A percentile compares a stretch with the other conserved stretches of the same genome.
These are phyloP conservation scores for Eidolon dupreanum DNA, from an alignment of 2,797 vertebrate species.

Conservation along the genomic window DNA sequence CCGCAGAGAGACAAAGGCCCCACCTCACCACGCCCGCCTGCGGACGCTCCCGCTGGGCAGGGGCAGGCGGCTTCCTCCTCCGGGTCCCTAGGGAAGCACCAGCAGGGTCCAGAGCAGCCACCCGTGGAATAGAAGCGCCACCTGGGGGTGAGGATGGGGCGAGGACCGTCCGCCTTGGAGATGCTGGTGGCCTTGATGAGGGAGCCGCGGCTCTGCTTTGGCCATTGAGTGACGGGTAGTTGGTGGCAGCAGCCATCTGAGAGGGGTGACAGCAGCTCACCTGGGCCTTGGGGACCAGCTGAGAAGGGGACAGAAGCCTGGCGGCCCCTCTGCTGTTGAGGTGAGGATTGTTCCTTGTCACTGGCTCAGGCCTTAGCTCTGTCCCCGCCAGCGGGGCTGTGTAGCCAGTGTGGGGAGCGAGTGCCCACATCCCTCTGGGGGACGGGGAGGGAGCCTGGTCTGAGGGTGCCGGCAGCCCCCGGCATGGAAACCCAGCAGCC, in stretches of 20 bases:
- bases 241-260: accelerated
- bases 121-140: accelerated
- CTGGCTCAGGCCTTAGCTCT: neutral
- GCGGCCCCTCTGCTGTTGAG: neutral
- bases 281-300: neutral
- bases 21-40: neutral
- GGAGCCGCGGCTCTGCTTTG: neutral
- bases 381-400: neutral
- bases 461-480: neutral
- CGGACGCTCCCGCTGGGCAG: no score
- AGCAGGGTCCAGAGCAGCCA: neutral
- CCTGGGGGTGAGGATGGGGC: neutral
- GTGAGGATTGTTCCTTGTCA: neutral
- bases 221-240: accelerated
- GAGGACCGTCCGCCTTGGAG: accelerated
- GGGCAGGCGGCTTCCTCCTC: neutral
- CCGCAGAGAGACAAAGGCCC: no score
- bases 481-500: no score
- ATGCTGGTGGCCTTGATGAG: no score
- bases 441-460: neutral
- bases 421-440: accelerated
- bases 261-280: neutral
- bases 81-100: neutral
- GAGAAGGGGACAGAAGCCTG: neutral
- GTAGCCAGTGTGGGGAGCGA: neutral